Percentiles rank a stretch among this genome's conserved stretches.
phyloP scores from a whole-genome alignment of 2,888 invertebrate species.

The Drosophila helvetica region DNA sequence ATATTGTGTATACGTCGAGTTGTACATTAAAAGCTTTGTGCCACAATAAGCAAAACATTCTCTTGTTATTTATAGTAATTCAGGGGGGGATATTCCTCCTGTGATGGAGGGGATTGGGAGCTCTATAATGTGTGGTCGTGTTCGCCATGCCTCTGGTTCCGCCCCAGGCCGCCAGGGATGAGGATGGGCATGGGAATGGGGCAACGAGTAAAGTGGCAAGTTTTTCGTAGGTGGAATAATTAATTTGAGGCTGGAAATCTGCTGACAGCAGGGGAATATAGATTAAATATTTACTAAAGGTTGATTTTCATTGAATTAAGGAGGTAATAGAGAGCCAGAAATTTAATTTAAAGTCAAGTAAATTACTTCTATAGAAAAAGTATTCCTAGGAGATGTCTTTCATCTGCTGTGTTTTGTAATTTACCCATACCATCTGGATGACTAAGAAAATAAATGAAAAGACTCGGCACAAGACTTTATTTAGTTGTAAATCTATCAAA shows the following conservation, averaged over 20 bases:
- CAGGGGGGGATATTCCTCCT: slow-evolving; percentile 5
- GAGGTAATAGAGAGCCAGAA: background rate
- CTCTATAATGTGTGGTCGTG: slow-evolving; percentile 1
- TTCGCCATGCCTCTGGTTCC: background rate
- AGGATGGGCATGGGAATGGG: background rate
- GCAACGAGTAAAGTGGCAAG: background rate
- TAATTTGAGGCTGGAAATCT: background rate
- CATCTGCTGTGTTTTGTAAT: background rate
- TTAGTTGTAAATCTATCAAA: slow-evolving; percentile 11
- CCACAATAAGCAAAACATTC: slow-evolving; percentile 62
- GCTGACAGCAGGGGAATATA: background rate
- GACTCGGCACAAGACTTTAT: background rate
- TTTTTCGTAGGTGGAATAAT: background rate
- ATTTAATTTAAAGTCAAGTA: background rate
- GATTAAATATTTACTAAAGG: background rate
- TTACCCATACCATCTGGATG: background rate
- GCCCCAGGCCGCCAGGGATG: background rate
- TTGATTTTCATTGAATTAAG: background rate
- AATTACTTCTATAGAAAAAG: background rate
- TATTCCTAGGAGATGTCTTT: background rate
- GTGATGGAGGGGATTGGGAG: background rate
- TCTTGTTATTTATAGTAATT: slow-evolving; percentile 47
- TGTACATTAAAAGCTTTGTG: slow-evolving; percentile 76
- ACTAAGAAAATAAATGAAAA: background rate
- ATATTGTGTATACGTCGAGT: slow-evolving; percentile 68